Conservation (phyloP, 2,113 vertebrate species). For the Plotosus lineatus region DNA sequence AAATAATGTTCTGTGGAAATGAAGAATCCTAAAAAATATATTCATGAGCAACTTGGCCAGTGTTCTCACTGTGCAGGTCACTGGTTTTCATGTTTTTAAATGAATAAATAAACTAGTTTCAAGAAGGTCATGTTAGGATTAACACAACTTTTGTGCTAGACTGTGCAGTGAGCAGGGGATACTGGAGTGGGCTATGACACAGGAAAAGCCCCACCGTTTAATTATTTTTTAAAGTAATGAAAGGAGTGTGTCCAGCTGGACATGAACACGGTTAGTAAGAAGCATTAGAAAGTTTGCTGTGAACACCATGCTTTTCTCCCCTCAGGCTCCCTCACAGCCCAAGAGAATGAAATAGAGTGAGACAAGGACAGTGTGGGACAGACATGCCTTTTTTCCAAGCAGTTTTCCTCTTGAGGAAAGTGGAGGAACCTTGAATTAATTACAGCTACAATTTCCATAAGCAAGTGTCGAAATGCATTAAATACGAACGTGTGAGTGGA, state of each 20-base stretch:
- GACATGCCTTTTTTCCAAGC: slow-evolving; percentile 25
- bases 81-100: background rate
- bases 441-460: slow-evolving; percentile 53
- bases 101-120: background rate
- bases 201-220: slow-evolving; percentile 15
- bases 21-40: background rate
- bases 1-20: background rate
- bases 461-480: slow-evolving; percentile 49
- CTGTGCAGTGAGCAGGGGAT: slow-evolving; percentile 1
- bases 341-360: slow-evolving; percentile 25
- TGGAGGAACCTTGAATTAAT: slow-evolving; percentile 51
- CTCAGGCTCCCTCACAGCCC: slow-evolving; percentile 9
- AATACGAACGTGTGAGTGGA: slow-evolving; percentile 22
- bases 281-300: slow-evolving; percentile 8
- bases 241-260: slow-evolving; percentile 26
- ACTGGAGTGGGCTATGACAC: background rate
- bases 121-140: background rate
- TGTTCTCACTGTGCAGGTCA: background rate
- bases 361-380: slow-evolving; percentile 37
- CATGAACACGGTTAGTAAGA: slow-evolving; percentile 14
- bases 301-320: background rate
- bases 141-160: background rate
- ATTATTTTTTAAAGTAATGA: background rate
- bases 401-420: slow-evolving; percentile 37
- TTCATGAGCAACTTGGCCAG: background rate